Base-by-base conservation (phyloP, 2,888 invertebrate species). In the Andrena flavipes region DNA sequence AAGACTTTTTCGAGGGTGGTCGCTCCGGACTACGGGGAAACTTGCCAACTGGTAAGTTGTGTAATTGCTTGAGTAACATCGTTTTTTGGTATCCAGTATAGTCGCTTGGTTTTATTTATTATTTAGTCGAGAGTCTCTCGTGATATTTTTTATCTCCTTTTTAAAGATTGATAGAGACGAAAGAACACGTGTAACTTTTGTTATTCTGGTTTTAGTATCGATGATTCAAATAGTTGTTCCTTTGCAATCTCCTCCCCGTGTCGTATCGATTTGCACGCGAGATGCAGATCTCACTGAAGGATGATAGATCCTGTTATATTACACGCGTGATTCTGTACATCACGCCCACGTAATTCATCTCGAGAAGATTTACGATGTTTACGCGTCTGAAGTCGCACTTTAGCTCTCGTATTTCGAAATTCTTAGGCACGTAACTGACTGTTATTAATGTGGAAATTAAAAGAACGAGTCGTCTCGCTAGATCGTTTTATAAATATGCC, bases 321-420 rank as follows among this genome's bases (percentile, higher is more conserved):
- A 70, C 71, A 49, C 70, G 48, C 35, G 63, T 48, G 75, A 82
- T 69, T 69, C 76, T 71, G 75, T 76, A 85, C 65, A 68, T 81
- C 73, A 72, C 79, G 83, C 76, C 79, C 70, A 80, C 85, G 80
- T 85, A 80, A 87, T 78, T 49, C 69, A 75, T 67, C 56, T 49
- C 64, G 3, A 23, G 42, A 64, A 64, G 73, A 81, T 75, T 71
- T 80, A 74, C 74, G 80, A 80, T 63, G 56, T 56, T 56, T 65
- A 54, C 67, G 56, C 49, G 76, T 29, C 75, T 42, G 62, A 51
- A 68, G 60, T 26, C 60, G 26, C 59, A 56, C 60, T 51, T 10
- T 26, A 33, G 26, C 59, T 56, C 60, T 35, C 13, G 79, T 42
- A 42, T 60, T 56, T 76, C 72, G 48, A 76, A 48, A 72, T 30